Evolutionary conservation across 2,888 invertebrate genomes (phyloP), one percentile per base, ranked within the genome.

Genomic region (Agrochola litura): DNA sequence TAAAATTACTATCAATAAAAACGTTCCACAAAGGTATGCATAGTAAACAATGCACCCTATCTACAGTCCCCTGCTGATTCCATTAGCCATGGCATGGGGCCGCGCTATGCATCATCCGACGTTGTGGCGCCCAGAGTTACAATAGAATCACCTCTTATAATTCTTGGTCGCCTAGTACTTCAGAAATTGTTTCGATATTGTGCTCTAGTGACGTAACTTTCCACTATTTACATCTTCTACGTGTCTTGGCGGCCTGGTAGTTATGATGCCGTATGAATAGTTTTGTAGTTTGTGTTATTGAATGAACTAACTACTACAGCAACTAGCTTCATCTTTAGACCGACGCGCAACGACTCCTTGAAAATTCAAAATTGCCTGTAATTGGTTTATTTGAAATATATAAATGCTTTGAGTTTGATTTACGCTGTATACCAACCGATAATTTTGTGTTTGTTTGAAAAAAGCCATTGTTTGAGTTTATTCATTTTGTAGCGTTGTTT

Each of bases 81-180:
- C 37, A 85, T 82, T 85, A 85, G 54, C 60, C 19, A 64, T 6
- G 14, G 66, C 19, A 64, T 6, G 14, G 66, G 41, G 52, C 66
- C 54, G 61, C 46, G 46, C 52, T n/a, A 66, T 79, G 65, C 70
- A 76, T 69, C 60, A 63, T 49, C 16, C 77, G 71, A 49, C 83
- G n/a, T 68, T 19, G 61, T 41, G 79, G 65, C 58, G 71, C 79
- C 79, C 61, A 22, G 12, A 71, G 22, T 58, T 65, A 73, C 68
- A 54, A 79, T 49, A 72, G 41, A 65, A 63, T 25, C 25, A 72
- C 46, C 71, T 79, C 80, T 56, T 68, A 68, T 52, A 14, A 16
- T 70, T 79, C 63, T 58, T 84, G 84, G 43, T 46, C 22, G 60
- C 84, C 86, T 84, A 37, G 86, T 84, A 84, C 84, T 79, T 83